A percentile compares a stretch with the other conserved stretches of the same genome.
Evolutionary conservation across 2,797 vertebrate genomes (phyloP).

Genomic region (Gambusia yucatana): DNA sequence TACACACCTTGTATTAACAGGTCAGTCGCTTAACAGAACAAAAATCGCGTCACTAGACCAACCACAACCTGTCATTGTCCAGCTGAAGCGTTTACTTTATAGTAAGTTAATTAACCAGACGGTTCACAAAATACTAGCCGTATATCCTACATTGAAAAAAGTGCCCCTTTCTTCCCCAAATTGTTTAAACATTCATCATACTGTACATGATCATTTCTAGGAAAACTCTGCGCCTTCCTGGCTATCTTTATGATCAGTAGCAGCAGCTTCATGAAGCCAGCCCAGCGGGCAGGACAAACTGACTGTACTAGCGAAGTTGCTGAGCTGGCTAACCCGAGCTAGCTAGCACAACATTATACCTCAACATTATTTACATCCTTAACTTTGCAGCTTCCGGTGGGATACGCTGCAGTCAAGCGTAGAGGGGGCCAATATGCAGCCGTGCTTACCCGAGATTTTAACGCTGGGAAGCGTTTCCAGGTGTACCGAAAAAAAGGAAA

Average conservation of each 20-base stretch:
- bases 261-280: conserved; percentile 23
- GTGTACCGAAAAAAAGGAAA: conserved; percentile 79
- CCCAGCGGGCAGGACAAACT: conserved; percentile 60
- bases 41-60: neutral
- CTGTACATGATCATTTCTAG: neutral
- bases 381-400: conserved; percentile 37
- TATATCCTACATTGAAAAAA: neutral
- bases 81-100: conserved; percentile 33
- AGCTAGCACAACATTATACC: conserved; percentile 71
- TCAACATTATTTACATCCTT: conserved; percentile 50
- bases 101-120: conserved; percentile 10
- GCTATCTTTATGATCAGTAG: neutral
- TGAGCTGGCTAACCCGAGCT: conserved; percentile 75
- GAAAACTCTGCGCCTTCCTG: neutral
- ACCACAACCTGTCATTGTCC: conserved; percentile 28
- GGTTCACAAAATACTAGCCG: neutral
- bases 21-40: neutral
- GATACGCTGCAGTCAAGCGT: conserved; percentile 3
- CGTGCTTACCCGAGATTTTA: conserved; percentile 42
- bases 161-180: neutral
- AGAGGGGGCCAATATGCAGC: neutral
- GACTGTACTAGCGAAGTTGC: conserved; percentile 74
- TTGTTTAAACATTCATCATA: neutral
- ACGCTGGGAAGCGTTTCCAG: conserved; percentile 64
- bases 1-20: neutral